Conservation (phyloP, 2,797 vertebrate genomes). For the Sebastes trivittatus region DNA sequence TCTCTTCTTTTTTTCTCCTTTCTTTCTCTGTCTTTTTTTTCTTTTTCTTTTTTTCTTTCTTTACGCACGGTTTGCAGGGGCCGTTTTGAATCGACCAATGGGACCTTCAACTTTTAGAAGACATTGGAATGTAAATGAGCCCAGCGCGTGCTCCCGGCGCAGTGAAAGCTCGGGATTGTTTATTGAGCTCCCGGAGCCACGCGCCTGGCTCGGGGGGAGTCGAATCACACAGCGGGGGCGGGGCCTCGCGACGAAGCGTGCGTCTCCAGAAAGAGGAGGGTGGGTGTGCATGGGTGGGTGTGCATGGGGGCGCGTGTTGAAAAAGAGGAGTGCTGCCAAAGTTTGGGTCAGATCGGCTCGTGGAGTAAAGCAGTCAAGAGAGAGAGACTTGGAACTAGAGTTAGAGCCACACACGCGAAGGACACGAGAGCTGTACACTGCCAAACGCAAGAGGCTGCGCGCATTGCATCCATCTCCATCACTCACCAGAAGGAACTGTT, state of each 20-base stretch:
- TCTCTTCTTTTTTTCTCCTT: slow-evolving; percentile 51
- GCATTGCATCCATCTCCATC: slow-evolving; percentile 53
- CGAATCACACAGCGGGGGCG: slow-evolving; percentile 85
- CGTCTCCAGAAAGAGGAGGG: slow-evolving; percentile 69
- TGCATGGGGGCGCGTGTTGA: slow-evolving; percentile 85
- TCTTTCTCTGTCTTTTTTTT: slow-evolving; percentile 41
- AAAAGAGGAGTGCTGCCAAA: slow-evolving; percentile 88
- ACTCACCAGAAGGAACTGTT: slow-evolving; percentile 22
- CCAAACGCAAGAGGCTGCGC: slow-evolving; percentile 51
- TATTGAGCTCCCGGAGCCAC: slow-evolving; percentile 90
- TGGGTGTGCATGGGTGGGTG: slow-evolving; percentile 78
- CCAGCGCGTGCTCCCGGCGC: slow-evolving; percentile 86
- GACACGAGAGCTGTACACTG: slow-evolving; percentile 84
- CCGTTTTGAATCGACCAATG: slow-evolving; percentile 86
- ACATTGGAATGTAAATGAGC: slow-evolving; percentile 90
- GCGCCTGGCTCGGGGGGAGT: slow-evolving; percentile 87
- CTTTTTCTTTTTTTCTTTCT: slow-evolving; percentile 57
- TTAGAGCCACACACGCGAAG: slow-evolving; percentile 83
- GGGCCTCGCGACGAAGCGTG: slow-evolving; percentile 85
- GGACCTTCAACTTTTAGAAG: slow-evolving; percentile 77
- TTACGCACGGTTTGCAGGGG: slow-evolving; percentile 79
- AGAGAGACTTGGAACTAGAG: slow-evolving; percentile 80
- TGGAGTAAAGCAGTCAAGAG: slow-evolving; percentile 80
- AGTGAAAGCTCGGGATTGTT: slow-evolving; percentile 89
- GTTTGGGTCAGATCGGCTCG: slow-evolving; percentile 86